These are phyloP conservation scores for Peromyscus maniculatus DNA, from an alignment of 2,113 vertebrate genomes.

Conservation along the genomic window DNA sequence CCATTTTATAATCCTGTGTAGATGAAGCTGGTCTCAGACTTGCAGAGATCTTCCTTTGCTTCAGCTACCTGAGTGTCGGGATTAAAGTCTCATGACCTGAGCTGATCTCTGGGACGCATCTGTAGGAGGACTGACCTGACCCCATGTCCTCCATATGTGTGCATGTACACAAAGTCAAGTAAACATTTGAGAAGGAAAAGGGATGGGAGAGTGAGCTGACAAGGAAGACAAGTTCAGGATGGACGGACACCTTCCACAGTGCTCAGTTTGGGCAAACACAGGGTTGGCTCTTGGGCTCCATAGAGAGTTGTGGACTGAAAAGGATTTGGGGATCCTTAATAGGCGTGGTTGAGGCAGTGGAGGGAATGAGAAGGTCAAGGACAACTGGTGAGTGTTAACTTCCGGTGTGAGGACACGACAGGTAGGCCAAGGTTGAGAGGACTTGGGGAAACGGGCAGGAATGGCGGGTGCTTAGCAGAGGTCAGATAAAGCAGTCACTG, in stretches of 20 bases:
- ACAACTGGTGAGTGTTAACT: background rate
- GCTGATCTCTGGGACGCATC: background rate
- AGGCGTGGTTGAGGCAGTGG: background rate
- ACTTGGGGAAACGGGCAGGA: background rate
- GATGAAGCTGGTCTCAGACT: background rate
- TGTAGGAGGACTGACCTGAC: background rate
- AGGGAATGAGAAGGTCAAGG: background rate
- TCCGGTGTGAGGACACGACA: background rate
- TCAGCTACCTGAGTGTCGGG: background rate
- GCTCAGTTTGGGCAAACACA: background rate
- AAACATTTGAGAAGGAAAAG: background rate
- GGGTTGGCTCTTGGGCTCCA: background rate
- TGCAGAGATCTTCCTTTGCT: background rate
- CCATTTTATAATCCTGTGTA: background rate
- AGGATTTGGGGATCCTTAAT: conserved; percentile 20
- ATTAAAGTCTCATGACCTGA: no score
- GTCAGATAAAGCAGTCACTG: background rate
- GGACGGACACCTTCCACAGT: background rate
- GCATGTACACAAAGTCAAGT: background rate
- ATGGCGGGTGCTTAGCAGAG: background rate
- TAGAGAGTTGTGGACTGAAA: background rate
- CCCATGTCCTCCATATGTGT: background rate
- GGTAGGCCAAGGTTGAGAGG: background rate
- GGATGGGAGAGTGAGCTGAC: background rate
- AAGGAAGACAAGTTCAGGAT: background rate